Conservation (phyloP, 2,797 vertebrate species). For the Scomberomorus guttatus region DNA sequence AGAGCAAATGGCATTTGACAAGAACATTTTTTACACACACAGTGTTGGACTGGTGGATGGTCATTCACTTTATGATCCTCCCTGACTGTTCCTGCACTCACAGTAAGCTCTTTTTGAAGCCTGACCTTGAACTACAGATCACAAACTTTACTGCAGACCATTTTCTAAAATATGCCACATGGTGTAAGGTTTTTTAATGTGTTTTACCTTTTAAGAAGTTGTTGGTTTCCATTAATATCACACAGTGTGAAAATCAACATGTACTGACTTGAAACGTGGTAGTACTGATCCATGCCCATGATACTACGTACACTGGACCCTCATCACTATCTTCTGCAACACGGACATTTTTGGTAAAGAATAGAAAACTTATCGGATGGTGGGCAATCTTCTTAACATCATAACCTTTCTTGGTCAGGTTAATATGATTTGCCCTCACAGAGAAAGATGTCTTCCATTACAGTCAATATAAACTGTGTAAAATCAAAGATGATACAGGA, state of each 20-base stretch:
- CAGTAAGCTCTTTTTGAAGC: neutral
- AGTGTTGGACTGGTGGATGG: neutral
- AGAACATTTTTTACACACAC: neutral
- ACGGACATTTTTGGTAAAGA: neutral
- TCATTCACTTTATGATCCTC: neutral
- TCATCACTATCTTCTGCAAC: neutral
- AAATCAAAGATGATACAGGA: too few relatives aligned
- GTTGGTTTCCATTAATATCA: neutral
- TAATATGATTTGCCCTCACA: neutral
- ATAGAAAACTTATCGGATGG: neutral
- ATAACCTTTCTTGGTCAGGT: too few relatives aligned
- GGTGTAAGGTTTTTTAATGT: neutral
- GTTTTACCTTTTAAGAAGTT: neutral
- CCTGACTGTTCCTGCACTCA: neutral
- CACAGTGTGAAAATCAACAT: neutral
- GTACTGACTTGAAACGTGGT: neutral
- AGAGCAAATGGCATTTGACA: neutral
- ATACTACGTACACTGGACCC: neutral
- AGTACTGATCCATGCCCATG: neutral
- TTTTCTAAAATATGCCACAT: too few relatives aligned
- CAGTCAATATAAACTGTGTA: neutral
- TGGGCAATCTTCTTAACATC: neutral
- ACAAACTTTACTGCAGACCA: too few relatives aligned
- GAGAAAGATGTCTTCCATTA: neutral
- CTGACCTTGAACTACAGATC: too few relatives aligned